A percentile compares a stretch with the other conserved stretches of the same genome.
Conservation (phyloP, 2,888 invertebrate genomes). For the Deilephila elpenor region DNA sequence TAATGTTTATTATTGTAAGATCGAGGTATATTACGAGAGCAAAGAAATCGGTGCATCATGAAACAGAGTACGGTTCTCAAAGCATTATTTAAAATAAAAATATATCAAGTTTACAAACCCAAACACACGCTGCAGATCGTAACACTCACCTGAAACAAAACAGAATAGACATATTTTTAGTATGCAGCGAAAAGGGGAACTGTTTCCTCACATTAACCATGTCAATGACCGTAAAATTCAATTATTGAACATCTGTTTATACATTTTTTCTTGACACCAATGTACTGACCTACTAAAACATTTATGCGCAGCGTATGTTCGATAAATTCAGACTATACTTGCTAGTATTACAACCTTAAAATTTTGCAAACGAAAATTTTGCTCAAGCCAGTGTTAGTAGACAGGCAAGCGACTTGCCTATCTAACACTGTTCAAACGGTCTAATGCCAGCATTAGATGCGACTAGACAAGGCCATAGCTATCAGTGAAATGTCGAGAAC, state of each 20-base stretch:
- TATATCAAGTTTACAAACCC: conserved; percentile 42
- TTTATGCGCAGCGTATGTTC: conserved; percentile 38
- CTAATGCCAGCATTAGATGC: conserved; percentile 84
- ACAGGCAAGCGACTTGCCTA: conserved; percentile 60
- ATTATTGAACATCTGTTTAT: conserved; percentile 64
- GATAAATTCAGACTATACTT: conserved; percentile 12
- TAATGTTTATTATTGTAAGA: background rate
- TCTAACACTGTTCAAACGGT: conserved; percentile 64
- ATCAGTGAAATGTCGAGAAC: conserved; percentile 84
- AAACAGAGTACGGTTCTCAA: no score
- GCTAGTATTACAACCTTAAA: conserved; percentile 19
- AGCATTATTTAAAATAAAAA: conserved; percentile 6
- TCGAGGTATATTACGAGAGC: background rate
- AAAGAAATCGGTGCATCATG: background rate
- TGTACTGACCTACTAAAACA: conserved; percentile 58
- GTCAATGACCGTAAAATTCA: conserved; percentile 60
- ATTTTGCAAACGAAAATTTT: conserved; percentile 29
- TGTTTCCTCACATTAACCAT: conserved; percentile 54
- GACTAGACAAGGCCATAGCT: conserved; percentile 85
- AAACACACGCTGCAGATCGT: conserved; percentile 33
- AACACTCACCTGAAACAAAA: conserved; percentile 76
- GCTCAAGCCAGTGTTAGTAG: conserved; percentile 39
- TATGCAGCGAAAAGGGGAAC: conserved; percentile 42
- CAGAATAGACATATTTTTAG: conserved; percentile 45
- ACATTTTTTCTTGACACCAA: conserved; percentile 54